Base-by-base conservation (phyloP, 2,113 vertebrate genomes). In the Salvelinus alpinus region DNA sequence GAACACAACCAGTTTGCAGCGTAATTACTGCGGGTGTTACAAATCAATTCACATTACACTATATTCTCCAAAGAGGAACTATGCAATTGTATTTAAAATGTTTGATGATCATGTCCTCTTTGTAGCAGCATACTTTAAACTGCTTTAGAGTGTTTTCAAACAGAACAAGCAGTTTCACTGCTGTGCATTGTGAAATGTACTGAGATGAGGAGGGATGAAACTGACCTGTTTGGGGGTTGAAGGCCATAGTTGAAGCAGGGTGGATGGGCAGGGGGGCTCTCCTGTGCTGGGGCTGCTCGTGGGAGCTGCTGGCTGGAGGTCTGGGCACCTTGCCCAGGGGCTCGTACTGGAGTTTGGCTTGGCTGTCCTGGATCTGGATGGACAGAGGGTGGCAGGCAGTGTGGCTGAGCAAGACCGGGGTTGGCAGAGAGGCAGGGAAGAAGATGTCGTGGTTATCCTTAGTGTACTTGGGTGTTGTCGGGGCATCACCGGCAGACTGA, bases 401-500 rank as follows among this genome's bases (percentile, higher is more conserved):
- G 86, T 90, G 87, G 86, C 88, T 75, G 85, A 89, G 84, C 74
- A 91, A 77, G 78, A 85, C 66, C 51, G 91, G 0, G 13, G 90
- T 81, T 1, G 94, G 87, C 69, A 95, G 85, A 0, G 89, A 83
- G 4, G 89, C 77, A 0, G 96, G 94, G 84, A 99, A 98, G 91
- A 98, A 96, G 85, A 92, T 82, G 84, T 99, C 97, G 64, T 94
- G 88, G 85, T 91, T 94, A 73, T 99, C 97, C 91, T 97, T 97
- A 1, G 87, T 89, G 80, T 94, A 94, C 83, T 98, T 99, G 31
- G 97, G 97, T 9, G 97, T 99, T 72, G 93, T 95, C 2, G 97
- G 97, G 0, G 92, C 85, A 71, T 99, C 98, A 74, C 91, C 92
- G 1, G 92, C 86, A 22, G 89, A 86, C 97, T 99, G 87, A 51